Base-by-base conservation (phyloP, 2,797 vertebrate species). In the Sarcoramphus papa region DNA sequence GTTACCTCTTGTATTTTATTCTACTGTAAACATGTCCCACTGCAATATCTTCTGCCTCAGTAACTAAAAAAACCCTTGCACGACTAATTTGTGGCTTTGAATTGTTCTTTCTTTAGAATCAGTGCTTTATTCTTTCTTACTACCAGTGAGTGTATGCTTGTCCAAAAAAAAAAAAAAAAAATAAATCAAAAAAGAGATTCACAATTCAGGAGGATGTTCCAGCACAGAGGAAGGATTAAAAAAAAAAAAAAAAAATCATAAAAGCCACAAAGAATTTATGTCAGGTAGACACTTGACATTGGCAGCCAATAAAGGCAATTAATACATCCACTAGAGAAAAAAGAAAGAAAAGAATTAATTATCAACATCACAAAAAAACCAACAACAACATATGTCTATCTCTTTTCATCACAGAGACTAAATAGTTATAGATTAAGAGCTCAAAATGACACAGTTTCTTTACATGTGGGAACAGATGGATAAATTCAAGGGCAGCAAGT, bases 71-170 rank as follows among this genome's bases (percentile, higher is more conserved):
- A 21, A 28, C 9, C 6, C 62, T 28, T 45, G 25, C 37, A 53
- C 12, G 30, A 33, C n/a, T 67, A 24, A 43, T 50, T 20, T 41
- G 27, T 70, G 48, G 27, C 12, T 47, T 28, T 65, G 57, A 63
- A 12, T 74, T 16, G 16, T 87, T 62, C 37, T 75, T 85, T 28
- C 68, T 88, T 6, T 95, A 99, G 99, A 97, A 98, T 98, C 40
- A 99, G 99, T 1, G 98, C 98, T 19, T 97, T 99, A 79, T 99
- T 99, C 97, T 99, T 99, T 97, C 98, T 99, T 95, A 98, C 98
- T 0, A 98, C 98, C 73, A 99, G 99, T 95, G 98, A 99, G 97
- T 99, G 98, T 97, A 99, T 99, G 97, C 22, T 40, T 31, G 50
- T 21, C 20, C 16, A n/a, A 67, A 67, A 35, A 37, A 37, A 37